Evolutionary conservation across 2,797 vertebrate genomes (phyloP).

Genomic region (Anniella stebbinsi): DNA sequence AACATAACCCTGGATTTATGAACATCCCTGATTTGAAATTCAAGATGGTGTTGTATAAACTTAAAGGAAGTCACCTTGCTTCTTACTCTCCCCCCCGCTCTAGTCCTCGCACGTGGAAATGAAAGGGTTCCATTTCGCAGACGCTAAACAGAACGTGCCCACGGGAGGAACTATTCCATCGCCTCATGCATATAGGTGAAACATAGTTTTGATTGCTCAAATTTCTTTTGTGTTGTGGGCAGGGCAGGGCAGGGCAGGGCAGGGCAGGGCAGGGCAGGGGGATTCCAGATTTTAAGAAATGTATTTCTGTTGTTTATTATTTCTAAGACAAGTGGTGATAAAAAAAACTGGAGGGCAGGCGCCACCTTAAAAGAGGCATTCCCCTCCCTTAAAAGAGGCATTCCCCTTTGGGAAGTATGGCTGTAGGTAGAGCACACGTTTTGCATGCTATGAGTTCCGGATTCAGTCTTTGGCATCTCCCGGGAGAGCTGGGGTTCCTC

Average conservation of each 20-base stretch:
- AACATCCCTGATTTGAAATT: no score
- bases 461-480: neutral
- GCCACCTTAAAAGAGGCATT: neutral
- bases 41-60: neutral
- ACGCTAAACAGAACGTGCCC: conserved; percentile 91
- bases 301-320: neutral
- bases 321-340: neutral
- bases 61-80: neutral
- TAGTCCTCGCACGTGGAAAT: conserved; percentile 96
- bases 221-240: neutral
- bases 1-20: neutral
- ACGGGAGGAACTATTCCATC: conserved; percentile 82
- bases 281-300: neutral
- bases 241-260: neutral
- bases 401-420: no score
- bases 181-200: conserved; percentile 90
- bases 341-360: neutral
- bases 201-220: neutral
- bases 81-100: conserved; percentile 27
- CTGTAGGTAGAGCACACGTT: neutral
- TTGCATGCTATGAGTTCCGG: neutral
- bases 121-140: conserved; percentile 96
- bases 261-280: neutral
- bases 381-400: neutral
- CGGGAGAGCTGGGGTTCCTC: no score